A percentile compares a stretch with the other conserved stretches of the same genome.
Evolutionary conservation across 1,140 invertebrate species (phyloP).

Genomic region (Diorhabda carinulata): DNA sequence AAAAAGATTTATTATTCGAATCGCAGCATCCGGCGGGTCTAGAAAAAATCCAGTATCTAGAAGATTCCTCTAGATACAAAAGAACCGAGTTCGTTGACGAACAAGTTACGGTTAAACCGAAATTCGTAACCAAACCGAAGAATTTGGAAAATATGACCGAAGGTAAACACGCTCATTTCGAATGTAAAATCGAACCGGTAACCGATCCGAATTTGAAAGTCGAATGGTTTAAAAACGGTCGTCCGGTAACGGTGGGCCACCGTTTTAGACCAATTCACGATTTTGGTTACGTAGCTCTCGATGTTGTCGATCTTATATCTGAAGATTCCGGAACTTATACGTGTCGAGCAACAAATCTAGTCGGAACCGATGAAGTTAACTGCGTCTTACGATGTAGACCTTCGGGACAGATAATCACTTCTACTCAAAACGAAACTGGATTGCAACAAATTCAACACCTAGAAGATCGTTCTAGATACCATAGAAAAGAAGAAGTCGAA

Average conservation of each 20-base stretch:
- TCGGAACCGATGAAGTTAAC: constrained; percentile 81
- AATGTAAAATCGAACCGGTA: constrained; percentile 94
- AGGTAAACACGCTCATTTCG: constrained; percentile 93
- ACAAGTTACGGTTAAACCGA: constrained; percentile 74
- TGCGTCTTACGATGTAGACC: constrained; percentile 69
- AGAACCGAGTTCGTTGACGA: constrained; percentile 79
- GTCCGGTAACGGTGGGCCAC: constrained; percentile 82
- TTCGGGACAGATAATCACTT: constrained; percentile 73
- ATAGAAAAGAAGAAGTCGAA: constrained; percentile 68
- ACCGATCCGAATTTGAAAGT: constrained; percentile 91
- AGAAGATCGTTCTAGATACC: constrained; percentile 76
- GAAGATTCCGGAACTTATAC: constrained; percentile 94
- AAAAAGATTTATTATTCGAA: constrained; percentile 80
- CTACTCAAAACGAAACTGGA: constrained; percentile 79
- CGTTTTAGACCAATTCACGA: constrained; percentile 92
- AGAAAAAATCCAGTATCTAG: constrained; percentile 86
- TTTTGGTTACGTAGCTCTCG: constrained; percentile 90
- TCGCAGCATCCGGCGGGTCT: constrained; percentile 82
- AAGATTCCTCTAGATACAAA: constrained; percentile 82
- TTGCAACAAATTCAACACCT: constrained; percentile 83
- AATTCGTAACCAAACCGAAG: constrained; percentile 82
- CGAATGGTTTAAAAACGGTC: constrained; percentile 90
- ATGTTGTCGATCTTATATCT: constrained; percentile 85
- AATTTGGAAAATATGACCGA: constrained; percentile 80
- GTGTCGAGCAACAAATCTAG: constrained; percentile 83